Base-by-base conservation (phyloP, 2,797 vertebrate species). In the Molossus alvarezi region DNA sequence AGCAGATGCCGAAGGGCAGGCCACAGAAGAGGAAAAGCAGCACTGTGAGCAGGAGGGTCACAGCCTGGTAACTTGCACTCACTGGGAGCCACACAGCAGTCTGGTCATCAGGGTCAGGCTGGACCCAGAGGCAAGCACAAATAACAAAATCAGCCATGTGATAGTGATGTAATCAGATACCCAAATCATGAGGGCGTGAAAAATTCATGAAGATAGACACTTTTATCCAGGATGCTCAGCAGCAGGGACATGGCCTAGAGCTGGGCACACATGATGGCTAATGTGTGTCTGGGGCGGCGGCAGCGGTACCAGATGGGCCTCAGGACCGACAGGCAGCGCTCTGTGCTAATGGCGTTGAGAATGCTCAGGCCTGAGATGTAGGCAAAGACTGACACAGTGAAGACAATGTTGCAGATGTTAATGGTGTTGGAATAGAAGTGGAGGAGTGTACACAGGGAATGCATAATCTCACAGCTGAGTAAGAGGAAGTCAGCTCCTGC, bases 231-330 rank as follows among this genome's bases (percentile, higher is more conserved):
- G 11, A 58, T 15, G n/a, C 12, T 37, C n/a, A 79, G 69, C 11
- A 98, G 55, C 41, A 98, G 67, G 12, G 98, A 97, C 11, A 98
- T 23, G 1, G 8, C 18, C 98, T 97, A 98, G 91, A 98, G 96
- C 67, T 96, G 7, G 14, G 79, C 3, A 0, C 97, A 98, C 65
- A 93, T 25, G 29, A 65, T 0, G 4, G 45, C 18, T 0, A 98
- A 98, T 9, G 94, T 8, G 57, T 84, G 75, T 65, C 45, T 88
- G 0, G 97, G 98, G 29, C 95, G 97, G 60, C 88, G 96, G 11
- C 95, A 98, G 71, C 96, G 97, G 95, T 98, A 97, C 98, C 98
- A 98, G 65, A 98, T 57, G 0, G 98, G 98, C 0, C 81, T 97
- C 15, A 98, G 90, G 67, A 98, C 95, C 0, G 98, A 97, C 15